Base-by-base conservation (phyloP, 1,140 invertebrate species). In the Pseudobourletiella spinata region DNA sequence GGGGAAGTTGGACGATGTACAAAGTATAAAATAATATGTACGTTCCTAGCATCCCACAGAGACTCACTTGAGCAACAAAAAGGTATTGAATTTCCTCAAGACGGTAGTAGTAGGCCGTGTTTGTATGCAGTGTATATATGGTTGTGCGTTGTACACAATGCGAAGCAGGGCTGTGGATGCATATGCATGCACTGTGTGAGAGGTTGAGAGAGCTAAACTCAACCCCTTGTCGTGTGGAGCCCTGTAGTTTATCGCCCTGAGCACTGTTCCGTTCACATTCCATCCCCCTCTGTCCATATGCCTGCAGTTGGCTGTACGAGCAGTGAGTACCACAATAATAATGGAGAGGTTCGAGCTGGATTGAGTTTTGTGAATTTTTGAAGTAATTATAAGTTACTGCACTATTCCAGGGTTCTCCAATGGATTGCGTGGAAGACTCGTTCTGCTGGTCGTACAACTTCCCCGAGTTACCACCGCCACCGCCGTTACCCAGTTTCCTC, bases 391-490 rank as follows among this genome's bases (percentile, higher is more conserved):
- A 15, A 48, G 22, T 11, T 6, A 48, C 6, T 48, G 14, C 22
- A 48, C 14, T 24, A 26, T 52, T 24, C 4, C 6, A 52, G 8
- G 24, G 22, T 52, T 14, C 28, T 24, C 48, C 6, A 2, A 59
- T 59, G 57, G 57, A 59, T 28, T 59, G 57, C 24, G 30, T 11
- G 18, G 22, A 26, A 3, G 57, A 51, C 11, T 59, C 46, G 2
- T 46, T 15, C 29, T 59, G 57, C 22, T 50, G 26, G 43, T 11
- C 26, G 15, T 32, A 15, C 18, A 55, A 20, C 39, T 22, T 63
- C 24, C 65, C 65, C 1, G 30, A 24, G 26, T 22, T 64, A 1
- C 65, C 65, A 16, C 65, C 65, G 32, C 65, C 61, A 1, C 65
- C 65, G 3, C 61, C 65, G 32, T 15, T 67, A 4, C 57, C 65